Base-by-base conservation (phyloP, 1,140 invertebrate genomes). In the Cepaea nemoralis region DNA sequence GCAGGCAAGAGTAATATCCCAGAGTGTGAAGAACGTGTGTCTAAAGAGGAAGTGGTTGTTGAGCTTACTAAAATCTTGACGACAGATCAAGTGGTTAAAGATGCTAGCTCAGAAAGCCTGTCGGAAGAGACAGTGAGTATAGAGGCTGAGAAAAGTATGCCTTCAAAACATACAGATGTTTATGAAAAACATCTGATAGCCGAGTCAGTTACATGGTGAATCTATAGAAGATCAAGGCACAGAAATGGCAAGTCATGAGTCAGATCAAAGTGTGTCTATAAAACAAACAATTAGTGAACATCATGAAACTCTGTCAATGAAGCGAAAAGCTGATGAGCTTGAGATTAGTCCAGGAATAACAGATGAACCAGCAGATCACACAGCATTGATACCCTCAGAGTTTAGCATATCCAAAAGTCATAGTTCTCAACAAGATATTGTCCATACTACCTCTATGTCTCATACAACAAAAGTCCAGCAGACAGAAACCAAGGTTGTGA, bases 11-110 rank as follows among this genome's bases (percentile, higher is more conserved):
- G n/a, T n/a, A n/a, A n/a, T n/a, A n/a, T n/a, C n/a, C n/a, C n/a
- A n/a, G n/a, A n/a, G n/a, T n/a, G n/a, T n/a, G 22, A 67, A 63
- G 45, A 35, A 39, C 27, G 59, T 63, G 1, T 55, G 50, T 55
- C 50, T 10, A 45, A 45, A 45, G 66, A 67, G 74, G 67, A 59
- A 42, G 33, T 59, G 24, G 59, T 71, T 48, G 82, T 40, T 22
- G 78, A 63, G 31, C 3, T 35, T 5, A 67, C 50, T 55, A 55
- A 55, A 55, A 55, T 3, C 2, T 31, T 31, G 16, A 31, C 59
- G 6, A 63, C 59, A 8, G n/a, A 63, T 6, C 59, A 63, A 31
- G 3, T 63, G 33, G 50, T 55, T 55, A 16, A 16, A 10, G 42
- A 45, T 45, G 8, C 16, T 45, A 16, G 16, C 8, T n/a, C n/a